phyloP scores from a whole-genome alignment of 2,888 invertebrate genomes.

The Baccha elongata region DNA sequence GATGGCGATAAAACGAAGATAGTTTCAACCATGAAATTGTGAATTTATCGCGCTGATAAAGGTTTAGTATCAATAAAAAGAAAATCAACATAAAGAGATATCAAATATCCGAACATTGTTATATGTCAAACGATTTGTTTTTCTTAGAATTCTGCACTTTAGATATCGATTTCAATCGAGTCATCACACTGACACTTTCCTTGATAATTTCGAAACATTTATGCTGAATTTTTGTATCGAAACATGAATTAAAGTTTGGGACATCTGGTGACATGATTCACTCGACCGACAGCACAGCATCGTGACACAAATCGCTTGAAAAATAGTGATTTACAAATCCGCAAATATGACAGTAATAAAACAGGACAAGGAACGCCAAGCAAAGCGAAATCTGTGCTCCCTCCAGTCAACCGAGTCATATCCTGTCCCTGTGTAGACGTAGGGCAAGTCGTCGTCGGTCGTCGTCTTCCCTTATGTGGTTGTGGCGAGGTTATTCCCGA shows the following conservation, averaged over 20 bases:
- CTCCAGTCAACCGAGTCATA: slow-evolving; percentile 23
- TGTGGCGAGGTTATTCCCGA: slow-evolving; percentile 49
- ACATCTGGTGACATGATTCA: slow-evolving; percentile 65
- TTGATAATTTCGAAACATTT: not conserved
- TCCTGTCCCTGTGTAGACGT: slow-evolving; percentile 3
- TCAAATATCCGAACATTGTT: too few relatives aligned
- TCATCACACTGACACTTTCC: not conserved
- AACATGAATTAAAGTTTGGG: slow-evolving; percentile 51
- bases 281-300: slow-evolving; percentile 1
- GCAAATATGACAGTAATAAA: slow-evolving; percentile 55
- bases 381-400: slow-evolving; percentile 28
- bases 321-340: slow-evolving; percentile 62
- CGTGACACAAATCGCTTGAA: slow-evolving; percentile 48
- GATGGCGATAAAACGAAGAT: slow-evolving; percentile 7
- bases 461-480: slow-evolving; percentile 23
- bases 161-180: slow-evolving; percentile 43
- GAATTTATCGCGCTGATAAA: slow-evolving; percentile 4
- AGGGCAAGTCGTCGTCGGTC: not conserved
- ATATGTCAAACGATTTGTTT: slow-evolving; percentile 9
- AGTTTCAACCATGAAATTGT: slow-evolving; percentile 15
- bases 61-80: too few relatives aligned
- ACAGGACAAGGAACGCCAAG: slow-evolving; percentile 17
- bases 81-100: too few relatives aligned
- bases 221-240: slow-evolving; percentile 9
- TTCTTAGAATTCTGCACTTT: slow-evolving; percentile 12